phyloP scores from a whole-genome alignment of 2,888 invertebrate genomes.

The Eristalis pertinax region DNA sequence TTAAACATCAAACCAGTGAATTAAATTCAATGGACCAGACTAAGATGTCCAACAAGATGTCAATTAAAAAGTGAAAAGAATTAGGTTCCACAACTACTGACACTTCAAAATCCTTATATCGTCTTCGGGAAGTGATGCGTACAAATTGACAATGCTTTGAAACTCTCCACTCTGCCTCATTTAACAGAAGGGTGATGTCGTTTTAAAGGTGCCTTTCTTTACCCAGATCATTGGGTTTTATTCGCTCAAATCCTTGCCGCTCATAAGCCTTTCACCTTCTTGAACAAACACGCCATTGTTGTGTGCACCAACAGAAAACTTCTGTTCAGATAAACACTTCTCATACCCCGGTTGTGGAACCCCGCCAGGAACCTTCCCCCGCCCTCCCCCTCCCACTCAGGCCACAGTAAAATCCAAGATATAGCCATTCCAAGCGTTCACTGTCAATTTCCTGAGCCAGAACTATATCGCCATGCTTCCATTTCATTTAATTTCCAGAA shows the following conservation, averaged over 20 bases:
- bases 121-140: neutral
- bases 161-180: neutral
- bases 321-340: neutral
- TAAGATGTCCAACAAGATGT: too few relatives aligned
- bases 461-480: constrained; percentile 22
- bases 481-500: constrained; percentile 25
- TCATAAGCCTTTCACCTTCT: neutral
- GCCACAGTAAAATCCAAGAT: neutral
- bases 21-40: too few relatives aligned
- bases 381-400: too few relatives aligned
- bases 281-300: neutral
- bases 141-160: neutral
- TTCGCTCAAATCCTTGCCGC: neutral
- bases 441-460: neutral
- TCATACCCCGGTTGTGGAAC: too few relatives aligned
- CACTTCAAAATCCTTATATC: too few relatives aligned
- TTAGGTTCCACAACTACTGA: too few relatives aligned
- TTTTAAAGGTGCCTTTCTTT: neutral
- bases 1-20: too few relatives aligned
- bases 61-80: too few relatives aligned
- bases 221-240: neutral
- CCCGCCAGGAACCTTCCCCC: neutral
- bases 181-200: too few relatives aligned
- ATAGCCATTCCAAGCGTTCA: neutral
- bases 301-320: neutral